Percentiles rank a stretch among this genome's conserved stretches.
phyloP scores from a whole-genome alignment of 92 coral and sea anemone species.

The Desmophyllum pertusum region DNA sequence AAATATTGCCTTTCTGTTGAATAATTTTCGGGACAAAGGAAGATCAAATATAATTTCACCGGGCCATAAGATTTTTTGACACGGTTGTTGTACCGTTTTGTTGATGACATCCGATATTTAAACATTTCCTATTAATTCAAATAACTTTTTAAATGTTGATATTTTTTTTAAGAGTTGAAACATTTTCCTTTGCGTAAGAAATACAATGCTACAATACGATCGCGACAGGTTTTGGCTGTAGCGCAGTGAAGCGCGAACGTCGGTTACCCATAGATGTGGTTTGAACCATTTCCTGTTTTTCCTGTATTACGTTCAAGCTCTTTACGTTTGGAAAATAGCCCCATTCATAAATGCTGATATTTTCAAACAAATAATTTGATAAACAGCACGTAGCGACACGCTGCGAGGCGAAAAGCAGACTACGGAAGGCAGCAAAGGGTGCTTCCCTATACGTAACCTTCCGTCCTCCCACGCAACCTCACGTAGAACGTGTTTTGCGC shows the following conservation, averaged over 20 bases:
- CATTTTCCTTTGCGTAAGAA: background rate
- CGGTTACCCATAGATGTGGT: constrained; percentile 38
- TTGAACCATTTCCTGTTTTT: constrained; percentile 33
- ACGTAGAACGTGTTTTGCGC: constrained; percentile 36
- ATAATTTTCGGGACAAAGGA: background rate
- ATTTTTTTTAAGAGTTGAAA: background rate
- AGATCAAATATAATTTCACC: background rate
- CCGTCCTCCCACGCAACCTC: constrained; percentile 33
- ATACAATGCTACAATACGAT: background rate
- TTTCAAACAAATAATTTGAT: constrained; percentile 37
- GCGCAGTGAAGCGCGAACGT: background rate
- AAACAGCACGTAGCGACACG: constrained; percentile 36
- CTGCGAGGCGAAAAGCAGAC: constrained; percentile 17
- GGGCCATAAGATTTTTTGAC: background rate
- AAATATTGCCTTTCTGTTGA: background rate
- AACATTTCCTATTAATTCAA: background rate
- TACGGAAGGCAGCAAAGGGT: constrained; percentile 2
- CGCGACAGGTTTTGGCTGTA: background rate
- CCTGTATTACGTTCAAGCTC: background rate
- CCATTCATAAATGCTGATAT: constrained; percentile 33
- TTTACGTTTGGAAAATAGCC: constrained; percentile 29
- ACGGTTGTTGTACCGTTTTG: constrained; percentile 13
- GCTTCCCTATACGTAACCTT: background rate
- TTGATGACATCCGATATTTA: background rate
- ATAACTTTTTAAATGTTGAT: background rate